Evolutionary conservation across 1,140 invertebrate species (phyloP), one percentile per base, ranked within the genome.

Genomic region (Zelostemma sp.): DNA sequence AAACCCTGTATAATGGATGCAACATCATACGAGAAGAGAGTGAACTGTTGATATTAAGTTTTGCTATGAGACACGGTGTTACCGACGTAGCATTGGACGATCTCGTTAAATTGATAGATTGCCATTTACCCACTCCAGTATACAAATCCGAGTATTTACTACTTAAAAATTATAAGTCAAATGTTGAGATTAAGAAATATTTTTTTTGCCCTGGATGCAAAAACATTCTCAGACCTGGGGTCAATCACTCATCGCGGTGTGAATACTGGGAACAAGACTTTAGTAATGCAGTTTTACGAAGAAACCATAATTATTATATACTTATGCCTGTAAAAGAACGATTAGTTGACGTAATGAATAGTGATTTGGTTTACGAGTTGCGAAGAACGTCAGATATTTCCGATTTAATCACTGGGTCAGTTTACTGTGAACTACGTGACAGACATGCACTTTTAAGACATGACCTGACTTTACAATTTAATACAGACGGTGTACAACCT

Each of bases 401-500:
- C 0, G 50, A 53, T 25, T 40, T 53, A 1, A 53, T 41, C 11
- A 53, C 6, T 18, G 50, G 50, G 8, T 33, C 9, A 9, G 8
- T 40, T 3, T 53, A 40, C 11, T n/a, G 49, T 8, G 0, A 15
- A 16, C 38, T 53, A 14, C n/a, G 31, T 12, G 16, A 56, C n/a
- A 17, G 45, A 3, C 12, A 43, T n/a, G 41, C 40, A 5, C 4
- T 9, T 35, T 1, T 2, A 14, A 28, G 25, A 4, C 11, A 46
- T 6, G 54, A 66, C 12, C 51, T 68, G 3, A 43, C 58, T 40
- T 45, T 57, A 9, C 41, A 41, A 21, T 68, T 49, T 6, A 56
- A 62, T 14, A 62, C 58, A 12, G 65, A 68, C 45, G 53, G 58
- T 25, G 51, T 51, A 6, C 41, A 60, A 41, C 9, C 48, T 6